Evolutionary conservation across 2,888 invertebrate species (phyloP).

Genomic region (Drosophila suboccidentalis): DNA sequence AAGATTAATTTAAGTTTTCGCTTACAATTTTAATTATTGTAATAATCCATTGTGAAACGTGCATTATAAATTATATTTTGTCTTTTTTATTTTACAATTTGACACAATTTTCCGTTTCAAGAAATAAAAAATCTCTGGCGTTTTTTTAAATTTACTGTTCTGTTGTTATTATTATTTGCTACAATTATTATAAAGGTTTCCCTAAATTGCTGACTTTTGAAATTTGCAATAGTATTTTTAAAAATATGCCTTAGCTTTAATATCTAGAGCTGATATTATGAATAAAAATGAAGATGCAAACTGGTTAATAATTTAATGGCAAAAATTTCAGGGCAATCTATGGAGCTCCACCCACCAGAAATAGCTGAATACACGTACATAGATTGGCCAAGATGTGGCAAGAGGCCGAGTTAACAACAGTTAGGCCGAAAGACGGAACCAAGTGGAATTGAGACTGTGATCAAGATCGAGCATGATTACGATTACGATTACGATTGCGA

Average conservation of each 20-base stretch:
- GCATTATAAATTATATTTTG: too few relatives aligned
- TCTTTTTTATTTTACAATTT: too few relatives aligned
- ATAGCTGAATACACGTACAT: neutral
- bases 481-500: conserved; percentile 28
- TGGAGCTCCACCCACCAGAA: conserved; percentile 9
- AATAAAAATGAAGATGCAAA: neutral
- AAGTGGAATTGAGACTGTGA: conserved; percentile 37
- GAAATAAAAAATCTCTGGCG: too few relatives aligned
- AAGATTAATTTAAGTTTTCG: too few relatives aligned
- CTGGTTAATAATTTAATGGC: neutral
- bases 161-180: neutral
- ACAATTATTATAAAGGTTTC: neutral
- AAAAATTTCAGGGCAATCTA: neutral
- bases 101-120: too few relatives aligned
- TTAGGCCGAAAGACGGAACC: conserved; percentile 7
- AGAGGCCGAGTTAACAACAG: conserved; percentile 17
- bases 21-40: too few relatives aligned
- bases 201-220: neutral
- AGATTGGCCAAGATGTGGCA: conserved; percentile 7
- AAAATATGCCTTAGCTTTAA: too few relatives aligned
- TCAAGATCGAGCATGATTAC: conserved; percentile 39
- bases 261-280: neutral
- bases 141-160: too few relatives aligned
- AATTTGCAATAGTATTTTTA: neutral
- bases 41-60: too few relatives aligned